Evolutionary conservation across 1,140 invertebrate genomes (phyloP).

Genomic region (Aplysia californica): DNA sequence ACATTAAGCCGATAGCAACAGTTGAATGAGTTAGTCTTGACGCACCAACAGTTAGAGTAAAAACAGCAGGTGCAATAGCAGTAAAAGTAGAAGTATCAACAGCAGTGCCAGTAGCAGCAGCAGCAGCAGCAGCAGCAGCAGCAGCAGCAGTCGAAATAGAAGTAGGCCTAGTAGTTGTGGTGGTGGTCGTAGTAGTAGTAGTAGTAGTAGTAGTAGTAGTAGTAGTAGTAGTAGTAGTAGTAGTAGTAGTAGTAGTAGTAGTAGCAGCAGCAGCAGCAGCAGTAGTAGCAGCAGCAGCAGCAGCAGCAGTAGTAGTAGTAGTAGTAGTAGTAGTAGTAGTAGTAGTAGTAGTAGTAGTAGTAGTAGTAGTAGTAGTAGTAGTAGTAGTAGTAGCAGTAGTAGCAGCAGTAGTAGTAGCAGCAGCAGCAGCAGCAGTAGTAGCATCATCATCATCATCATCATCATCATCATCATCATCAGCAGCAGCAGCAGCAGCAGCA

Average conservation of each 20-base stretch:
- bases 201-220: background rate
- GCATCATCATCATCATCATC: too few species aligned
- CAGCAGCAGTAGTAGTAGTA: background rate
- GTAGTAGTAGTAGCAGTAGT: conserved; percentile 16
- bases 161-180: background rate
- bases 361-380: conserved; percentile 11
- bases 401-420: conserved; percentile 2
- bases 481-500: too few species aligned
- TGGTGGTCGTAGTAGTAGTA: background rate
- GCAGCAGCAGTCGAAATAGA: background rate
- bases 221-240: conserved; percentile 9
- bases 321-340: background rate
- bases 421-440: too few species aligned
- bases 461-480: too few species aligned
- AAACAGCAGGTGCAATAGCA: too few species aligned
- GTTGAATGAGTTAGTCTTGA: too few species aligned
- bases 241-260: conserved; percentile 19
- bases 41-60: too few species aligned
- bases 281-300: conserved; percentile 17
- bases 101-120: too few species aligned
- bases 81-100: too few species aligned
- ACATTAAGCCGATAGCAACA: too few species aligned
- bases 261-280: conserved; percentile 15
- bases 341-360: conserved; percentile 18
- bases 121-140: too few species aligned